These are phyloP conservation scores for Aplochiton taeniatus DNA, from an alignment of 2,797 vertebrate species.

Conservation along the genomic window DNA sequence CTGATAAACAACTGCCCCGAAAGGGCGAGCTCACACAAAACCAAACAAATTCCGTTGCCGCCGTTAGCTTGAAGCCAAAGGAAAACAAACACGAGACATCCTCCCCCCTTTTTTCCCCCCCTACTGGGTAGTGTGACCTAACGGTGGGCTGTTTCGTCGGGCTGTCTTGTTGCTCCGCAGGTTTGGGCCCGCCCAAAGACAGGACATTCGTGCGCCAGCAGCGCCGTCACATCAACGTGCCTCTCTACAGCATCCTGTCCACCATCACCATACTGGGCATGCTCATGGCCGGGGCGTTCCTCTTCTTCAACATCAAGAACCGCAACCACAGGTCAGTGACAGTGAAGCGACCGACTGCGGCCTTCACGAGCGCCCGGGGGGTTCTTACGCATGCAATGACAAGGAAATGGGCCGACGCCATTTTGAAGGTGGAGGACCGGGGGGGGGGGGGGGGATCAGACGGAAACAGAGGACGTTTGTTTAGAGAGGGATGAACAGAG, in stretches of 20 bases:
- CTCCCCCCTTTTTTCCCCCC: background rate
- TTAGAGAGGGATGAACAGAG: too few species aligned
- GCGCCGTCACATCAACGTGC: conserved; percentile 93
- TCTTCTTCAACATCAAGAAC: conserved; percentile 99
- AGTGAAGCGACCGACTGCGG: background rate
- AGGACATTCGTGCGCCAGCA: conserved; percentile 91
- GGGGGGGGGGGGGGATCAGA: background rate
- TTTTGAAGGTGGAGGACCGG: background rate
- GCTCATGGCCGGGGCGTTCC: conserved; percentile 98
- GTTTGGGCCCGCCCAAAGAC: conserved; percentile 94
- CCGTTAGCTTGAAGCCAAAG: too few species aligned
- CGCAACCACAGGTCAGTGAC: conserved; percentile 93
- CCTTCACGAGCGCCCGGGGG: background rate
- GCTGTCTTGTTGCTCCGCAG: conserved; percentile 57
- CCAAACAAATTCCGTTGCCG: too few species aligned
- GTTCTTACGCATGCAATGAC: too few species aligned
- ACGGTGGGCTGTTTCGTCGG: background rate
- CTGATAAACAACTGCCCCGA: too few species aligned
- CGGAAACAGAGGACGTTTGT: background rate
- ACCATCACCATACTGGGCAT: conserved; percentile 96
- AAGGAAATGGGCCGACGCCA: too few species aligned
- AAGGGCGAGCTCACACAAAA: too few species aligned
- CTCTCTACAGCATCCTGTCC: conserved; percentile 97
- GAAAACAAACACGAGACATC: too few species aligned
- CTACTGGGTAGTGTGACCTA: background rate